A percentile compares a stretch with the other conserved stretches of the same genome.
phyloP scores from a whole-genome alignment of 2,113 vertebrate species.

The Seriola rivoliana region DNA sequence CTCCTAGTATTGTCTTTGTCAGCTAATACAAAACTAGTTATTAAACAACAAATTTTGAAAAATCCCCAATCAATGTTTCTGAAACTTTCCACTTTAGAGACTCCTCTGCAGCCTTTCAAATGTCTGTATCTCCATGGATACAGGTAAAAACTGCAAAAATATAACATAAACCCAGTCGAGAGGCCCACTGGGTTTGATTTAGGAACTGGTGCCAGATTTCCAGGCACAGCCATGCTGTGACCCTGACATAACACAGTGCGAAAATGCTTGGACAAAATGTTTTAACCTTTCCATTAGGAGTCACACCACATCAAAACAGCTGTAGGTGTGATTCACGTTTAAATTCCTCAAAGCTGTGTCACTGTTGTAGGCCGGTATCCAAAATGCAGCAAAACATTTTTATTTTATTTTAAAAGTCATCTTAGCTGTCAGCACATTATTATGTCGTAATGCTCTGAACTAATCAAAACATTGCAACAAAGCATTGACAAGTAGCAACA shows the following conservation, averaged over 20 bases:
- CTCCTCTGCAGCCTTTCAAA: neutral
- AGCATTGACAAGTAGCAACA: conserved; percentile 25
- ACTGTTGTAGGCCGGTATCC: conserved; percentile 6
- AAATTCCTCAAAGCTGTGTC: conserved; percentile 10
- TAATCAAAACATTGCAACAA: conserved; percentile 48
- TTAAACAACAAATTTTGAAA: too few relatives aligned
- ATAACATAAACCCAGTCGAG: neutral
- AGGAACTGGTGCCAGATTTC: too few relatives aligned
- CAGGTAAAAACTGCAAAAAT: neutral
- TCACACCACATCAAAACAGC: conserved; percentile 8
- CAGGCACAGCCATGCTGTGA: neutral
- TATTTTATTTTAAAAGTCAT: neutral
- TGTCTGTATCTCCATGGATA: neutral
- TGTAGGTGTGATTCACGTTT: neutral
- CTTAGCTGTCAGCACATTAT: conserved; percentile 46
- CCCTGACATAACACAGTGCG: neutral
- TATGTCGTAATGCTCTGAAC: conserved; percentile 22
- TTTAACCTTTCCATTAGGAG: conserved; percentile 3
- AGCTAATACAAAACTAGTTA: too few relatives aligned
- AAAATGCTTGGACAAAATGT: neutral
- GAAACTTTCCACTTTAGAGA: neutral
- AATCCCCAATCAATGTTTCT: neutral
- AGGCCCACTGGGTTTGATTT: neutral
- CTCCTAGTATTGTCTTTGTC: too few relatives aligned
- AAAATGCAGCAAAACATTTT: conserved; percentile 40